Evolutionary conservation across 1,140 invertebrate species (phyloP).

Genomic region (Polypedilum vanderplanki): DNA sequence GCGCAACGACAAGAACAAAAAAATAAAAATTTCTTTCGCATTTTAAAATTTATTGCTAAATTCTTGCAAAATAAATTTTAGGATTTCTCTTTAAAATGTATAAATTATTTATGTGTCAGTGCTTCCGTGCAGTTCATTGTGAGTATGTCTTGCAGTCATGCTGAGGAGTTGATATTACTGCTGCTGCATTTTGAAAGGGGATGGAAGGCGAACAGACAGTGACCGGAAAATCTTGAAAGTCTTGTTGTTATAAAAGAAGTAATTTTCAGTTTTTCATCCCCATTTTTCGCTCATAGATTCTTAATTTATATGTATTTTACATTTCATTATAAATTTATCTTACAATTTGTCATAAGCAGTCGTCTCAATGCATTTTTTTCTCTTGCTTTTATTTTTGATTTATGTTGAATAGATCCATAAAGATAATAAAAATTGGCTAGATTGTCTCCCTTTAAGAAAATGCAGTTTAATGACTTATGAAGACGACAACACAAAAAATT

Average conservation of each 20-base stretch:
- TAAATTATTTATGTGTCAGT: conserved; percentile 24
- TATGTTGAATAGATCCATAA: conserved; percentile 9
- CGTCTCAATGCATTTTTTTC: too few species aligned
- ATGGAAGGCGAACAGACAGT: too few species aligned
- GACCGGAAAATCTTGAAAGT: too few species aligned
- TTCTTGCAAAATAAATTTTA: neutral
- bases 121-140: conserved; percentile 11
- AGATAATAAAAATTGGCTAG: conserved; percentile 6
- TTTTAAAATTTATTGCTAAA: conserved; percentile 24
- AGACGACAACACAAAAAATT: neutral
- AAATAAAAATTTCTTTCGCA: neutral
- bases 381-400: neutral
- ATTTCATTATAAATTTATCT: too few species aligned
- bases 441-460: neutral
- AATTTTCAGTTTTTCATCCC: too few species aligned
- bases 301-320: too few species aligned
- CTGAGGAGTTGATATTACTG: neutral
- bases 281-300: too few species aligned
- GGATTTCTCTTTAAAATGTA: neutral
- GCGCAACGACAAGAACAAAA: too few species aligned
- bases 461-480: conserved; percentile 3
- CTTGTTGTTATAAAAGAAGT: too few species aligned
- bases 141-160: neutral
- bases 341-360: too few species aligned
- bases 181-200: too few species aligned